Evolutionary conservation across 2,113 vertebrate species (phyloP).

Genomic region (Pseudolaguvia tuberculata): DNA sequence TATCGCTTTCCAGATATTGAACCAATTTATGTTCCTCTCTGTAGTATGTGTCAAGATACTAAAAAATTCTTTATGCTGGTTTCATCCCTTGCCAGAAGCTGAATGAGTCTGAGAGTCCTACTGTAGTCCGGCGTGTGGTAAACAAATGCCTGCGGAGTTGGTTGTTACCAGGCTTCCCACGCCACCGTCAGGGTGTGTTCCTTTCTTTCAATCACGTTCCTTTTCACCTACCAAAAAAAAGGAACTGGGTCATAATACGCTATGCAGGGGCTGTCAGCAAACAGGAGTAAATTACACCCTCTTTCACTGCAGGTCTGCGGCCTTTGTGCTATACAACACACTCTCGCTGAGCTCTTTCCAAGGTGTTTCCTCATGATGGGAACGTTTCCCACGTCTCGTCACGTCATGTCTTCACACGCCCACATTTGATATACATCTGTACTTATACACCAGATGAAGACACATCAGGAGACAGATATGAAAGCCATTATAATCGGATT

Average conservation of each 20-base stretch:
- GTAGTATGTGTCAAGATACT: neutral
- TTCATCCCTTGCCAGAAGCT: neutral
- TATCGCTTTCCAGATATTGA: neutral
- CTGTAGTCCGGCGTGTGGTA: conserved; percentile 17
- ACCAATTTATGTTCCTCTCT: neutral
- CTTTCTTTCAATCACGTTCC: conserved; percentile 23
- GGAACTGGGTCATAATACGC: conserved; percentile 54
- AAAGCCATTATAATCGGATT: conserved; percentile 66
- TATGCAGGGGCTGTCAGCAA: conserved; percentile 41
- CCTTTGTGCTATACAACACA: conserved; percentile 5
- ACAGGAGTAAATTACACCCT: conserved; percentile 22
- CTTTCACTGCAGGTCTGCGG: neutral
- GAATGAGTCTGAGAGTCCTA: neutral
- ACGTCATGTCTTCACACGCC: neutral
- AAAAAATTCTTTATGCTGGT: neutral
- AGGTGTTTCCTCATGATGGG: conserved; percentile 11
- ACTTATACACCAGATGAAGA: too few relatives aligned
- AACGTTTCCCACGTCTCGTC: neutral
- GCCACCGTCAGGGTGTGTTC: conserved; percentile 52
- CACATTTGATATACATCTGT: neutral
- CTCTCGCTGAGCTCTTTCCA: neutral
- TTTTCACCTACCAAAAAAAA: conserved; percentile 50
- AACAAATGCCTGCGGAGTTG: conserved; percentile 18
- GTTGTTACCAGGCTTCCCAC: conserved; percentile 59
- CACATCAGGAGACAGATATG: conserved; percentile 51